phyloP scores from a whole-genome alignment of 2,888 invertebrate species.

The Lissocephala sabroskyi region DNA sequence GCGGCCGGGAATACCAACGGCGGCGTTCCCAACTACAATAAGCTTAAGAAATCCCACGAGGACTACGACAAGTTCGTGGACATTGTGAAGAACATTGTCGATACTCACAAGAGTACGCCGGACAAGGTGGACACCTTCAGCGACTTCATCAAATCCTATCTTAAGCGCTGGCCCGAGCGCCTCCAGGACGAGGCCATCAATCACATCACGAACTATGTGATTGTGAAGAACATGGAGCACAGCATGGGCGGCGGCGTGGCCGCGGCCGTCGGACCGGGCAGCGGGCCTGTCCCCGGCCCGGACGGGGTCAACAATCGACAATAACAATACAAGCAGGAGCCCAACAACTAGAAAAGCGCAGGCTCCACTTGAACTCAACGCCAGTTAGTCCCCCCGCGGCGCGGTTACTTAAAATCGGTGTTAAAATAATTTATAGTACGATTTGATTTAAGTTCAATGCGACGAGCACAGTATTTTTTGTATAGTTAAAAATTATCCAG shows the following conservation, averaged over 20 bases:
- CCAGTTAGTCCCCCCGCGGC: constrained; percentile 24
- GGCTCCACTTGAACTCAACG: constrained; percentile 13
- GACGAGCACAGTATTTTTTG: constrained; percentile 16
- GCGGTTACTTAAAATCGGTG: constrained; percentile 50
- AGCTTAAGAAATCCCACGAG: constrained; percentile 63
- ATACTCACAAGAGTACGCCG: constrained; percentile 68
- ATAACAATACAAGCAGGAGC: constrained; percentile 69
- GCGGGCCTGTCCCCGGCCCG: constrained; percentile 49
- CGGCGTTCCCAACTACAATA: constrained; percentile 64
- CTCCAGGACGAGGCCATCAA: constrained; percentile 70
- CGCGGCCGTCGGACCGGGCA: constrained; percentile 37
- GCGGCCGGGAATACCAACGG: constrained; percentile 56
- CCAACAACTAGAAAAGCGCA: constrained; percentile 42
- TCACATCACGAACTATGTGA: constrained; percentile 70
- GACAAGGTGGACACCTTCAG: constrained; percentile 70
- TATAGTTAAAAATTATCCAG: not conserved
- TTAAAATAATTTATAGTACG: no score
- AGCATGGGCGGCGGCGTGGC: constrained; percentile 59
- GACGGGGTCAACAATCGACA: constrained; percentile 69
- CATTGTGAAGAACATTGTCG: constrained; percentile 71
- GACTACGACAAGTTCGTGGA: constrained; percentile 70
- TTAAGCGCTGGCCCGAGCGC: constrained; percentile 70
- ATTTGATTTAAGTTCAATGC: constrained; percentile 47
- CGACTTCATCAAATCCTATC: constrained; percentile 69
- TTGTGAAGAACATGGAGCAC: constrained; percentile 71